Evolutionary conservation across 1,140 invertebrate genomes (phyloP).

Genomic region (Platyura marginata): DNA sequence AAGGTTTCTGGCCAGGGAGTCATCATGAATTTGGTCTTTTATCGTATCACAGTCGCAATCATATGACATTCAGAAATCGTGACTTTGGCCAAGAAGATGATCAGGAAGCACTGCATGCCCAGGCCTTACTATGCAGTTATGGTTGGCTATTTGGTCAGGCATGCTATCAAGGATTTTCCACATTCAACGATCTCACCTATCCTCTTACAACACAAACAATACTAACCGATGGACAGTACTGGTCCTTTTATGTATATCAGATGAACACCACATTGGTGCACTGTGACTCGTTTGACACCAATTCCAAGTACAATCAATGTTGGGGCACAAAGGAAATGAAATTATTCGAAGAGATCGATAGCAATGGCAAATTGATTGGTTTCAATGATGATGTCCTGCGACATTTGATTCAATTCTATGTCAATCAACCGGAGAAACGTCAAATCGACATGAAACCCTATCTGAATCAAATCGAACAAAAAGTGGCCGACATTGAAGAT

Average conservation of each 20-base stretch:
- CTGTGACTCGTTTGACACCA: slow-evolving; percentile 34
- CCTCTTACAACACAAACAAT: slow-evolving; percentile 70
- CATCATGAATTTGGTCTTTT: slow-evolving; percentile 51
- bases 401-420: slow-evolving; percentile 53
- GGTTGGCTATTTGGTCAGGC: slow-evolving; percentile 64
- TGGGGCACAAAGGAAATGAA: slow-evolving; percentile 52
- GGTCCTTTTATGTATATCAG: slow-evolving; percentile 75
- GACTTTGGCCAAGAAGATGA: slow-evolving; percentile 29
- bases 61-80: slow-evolving; percentile 28
- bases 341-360: slow-evolving; percentile 54
- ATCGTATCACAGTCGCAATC: slow-evolving; percentile 44
- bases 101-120: slow-evolving; percentile 41
- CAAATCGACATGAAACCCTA: slow-evolving; percentile 53
- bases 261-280: slow-evolving; percentile 63
- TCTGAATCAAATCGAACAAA: slow-evolving; percentile 33
- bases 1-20: slow-evolving; percentile 66
- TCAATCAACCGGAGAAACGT: slow-evolving; percentile 42
- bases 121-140: slow-evolving; percentile 59
- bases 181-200: slow-evolving; percentile 71
- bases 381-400: slow-evolving; percentile 68
- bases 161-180: slow-evolving; percentile 73
- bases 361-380: slow-evolving; percentile 44
- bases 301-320: slow-evolving; percentile 58
- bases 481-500: slow-evolving; percentile 46
- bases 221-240: slow-evolving; percentile 64